Conservation (phyloP, 2,888 invertebrate genomes). For the Philopedon plagiatum region DNA sequence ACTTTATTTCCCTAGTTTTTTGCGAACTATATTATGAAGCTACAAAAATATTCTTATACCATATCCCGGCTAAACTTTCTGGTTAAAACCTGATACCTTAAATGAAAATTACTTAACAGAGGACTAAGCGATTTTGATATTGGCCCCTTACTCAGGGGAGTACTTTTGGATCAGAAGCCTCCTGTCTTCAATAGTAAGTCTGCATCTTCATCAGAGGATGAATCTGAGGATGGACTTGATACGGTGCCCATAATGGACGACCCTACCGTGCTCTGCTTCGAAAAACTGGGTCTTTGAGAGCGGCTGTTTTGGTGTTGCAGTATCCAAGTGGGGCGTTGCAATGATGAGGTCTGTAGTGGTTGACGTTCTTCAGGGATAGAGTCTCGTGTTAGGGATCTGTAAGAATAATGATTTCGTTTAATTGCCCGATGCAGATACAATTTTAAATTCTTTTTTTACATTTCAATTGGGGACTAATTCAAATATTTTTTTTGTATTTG, state of each 20-base stretch:
- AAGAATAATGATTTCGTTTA: too few relatives aligned
- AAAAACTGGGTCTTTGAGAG: slow-evolving; percentile 74
- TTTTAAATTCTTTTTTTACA: too few relatives aligned
- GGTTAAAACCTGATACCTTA: slow-evolving; percentile 37
- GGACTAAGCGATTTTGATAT: slow-evolving; percentile 47
- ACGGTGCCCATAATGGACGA: slow-evolving; percentile 71
- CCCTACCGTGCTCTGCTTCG: slow-evolving; percentile 75
- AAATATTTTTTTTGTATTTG: too few relatives aligned
- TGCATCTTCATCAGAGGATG: slow-evolving; percentile 68
- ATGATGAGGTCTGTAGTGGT: slow-evolving; percentile 57
- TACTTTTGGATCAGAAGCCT: slow-evolving; percentile 59
- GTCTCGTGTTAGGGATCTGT: slow-evolving; percentile 75
- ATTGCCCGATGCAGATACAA: too few relatives aligned
- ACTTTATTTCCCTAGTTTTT: neutral
- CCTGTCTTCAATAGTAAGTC: slow-evolving; percentile 65
- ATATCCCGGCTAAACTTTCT: slow-evolving; percentile 44
- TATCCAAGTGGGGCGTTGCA: slow-evolving; percentile 64
- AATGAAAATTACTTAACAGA: slow-evolving; percentile 42
- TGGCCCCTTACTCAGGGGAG: slow-evolving; percentile 41
- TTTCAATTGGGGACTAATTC: too few relatives aligned
- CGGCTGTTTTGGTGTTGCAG: slow-evolving; percentile 63
- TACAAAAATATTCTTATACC: slow-evolving; percentile 12
- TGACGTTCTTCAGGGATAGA: slow-evolving; percentile 78
- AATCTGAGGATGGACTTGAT: slow-evolving; percentile 74
- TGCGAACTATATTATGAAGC: neutral